phyloP scores from a whole-genome alignment of 2,113 vertebrate species.

The Cepphus grylle region DNA sequence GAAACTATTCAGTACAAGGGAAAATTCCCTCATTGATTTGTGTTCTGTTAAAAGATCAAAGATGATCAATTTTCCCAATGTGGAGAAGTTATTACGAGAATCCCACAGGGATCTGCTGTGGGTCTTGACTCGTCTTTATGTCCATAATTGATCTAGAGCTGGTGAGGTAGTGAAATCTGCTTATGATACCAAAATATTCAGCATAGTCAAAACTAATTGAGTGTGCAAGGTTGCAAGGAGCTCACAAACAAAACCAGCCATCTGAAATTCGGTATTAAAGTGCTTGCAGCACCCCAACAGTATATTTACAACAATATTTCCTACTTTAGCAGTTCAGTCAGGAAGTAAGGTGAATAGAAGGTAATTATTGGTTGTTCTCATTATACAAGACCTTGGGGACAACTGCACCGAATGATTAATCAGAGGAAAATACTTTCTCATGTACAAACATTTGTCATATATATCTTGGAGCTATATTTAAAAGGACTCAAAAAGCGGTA shows the following conservation, averaged over 20 bases:
- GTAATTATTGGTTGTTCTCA: slow-evolving; percentile 30
- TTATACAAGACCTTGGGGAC: slow-evolving; percentile 24
- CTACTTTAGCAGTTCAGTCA: neutral
- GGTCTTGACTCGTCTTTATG: neutral
- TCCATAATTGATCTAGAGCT: neutral
- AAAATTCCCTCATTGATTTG: neutral
- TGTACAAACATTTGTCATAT: neutral
- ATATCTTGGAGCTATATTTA: neutral
- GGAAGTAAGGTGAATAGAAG: neutral
- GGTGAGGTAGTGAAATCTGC: neutral
- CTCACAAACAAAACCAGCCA: neutral
- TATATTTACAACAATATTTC: neutral
- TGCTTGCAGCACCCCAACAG: neutral
- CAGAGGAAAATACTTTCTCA: neutral
- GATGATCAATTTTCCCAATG: neutral
- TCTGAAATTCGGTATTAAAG: neutral
- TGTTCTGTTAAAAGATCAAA: neutral
- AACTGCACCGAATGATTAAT: slow-evolving; percentile 13
- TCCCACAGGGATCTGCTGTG: neutral
- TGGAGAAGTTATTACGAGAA: neutral
- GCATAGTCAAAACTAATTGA: neutral
- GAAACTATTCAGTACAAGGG: neutral
- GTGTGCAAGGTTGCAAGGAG: neutral
- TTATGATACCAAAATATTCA: neutral
- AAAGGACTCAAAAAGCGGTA: neutral